Conservation (phyloP, 2,797 vertebrate genomes). For the Masticophis lateralis region DNA sequence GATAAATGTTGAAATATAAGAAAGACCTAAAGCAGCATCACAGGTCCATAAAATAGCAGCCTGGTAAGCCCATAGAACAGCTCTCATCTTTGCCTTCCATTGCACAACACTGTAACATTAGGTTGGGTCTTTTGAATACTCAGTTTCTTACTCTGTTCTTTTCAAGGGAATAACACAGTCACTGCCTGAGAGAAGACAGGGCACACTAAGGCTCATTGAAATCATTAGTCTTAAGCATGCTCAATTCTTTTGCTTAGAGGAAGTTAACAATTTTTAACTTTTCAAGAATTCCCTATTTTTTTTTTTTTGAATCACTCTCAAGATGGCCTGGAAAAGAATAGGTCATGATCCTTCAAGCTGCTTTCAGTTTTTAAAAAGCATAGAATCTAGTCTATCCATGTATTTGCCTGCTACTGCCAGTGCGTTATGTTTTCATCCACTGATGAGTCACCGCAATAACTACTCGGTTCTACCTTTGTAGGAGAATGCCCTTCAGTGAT, state of each 20-base stretch:
- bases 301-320: background rate
- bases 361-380: background rate
- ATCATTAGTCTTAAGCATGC: background rate
- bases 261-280: background rate
- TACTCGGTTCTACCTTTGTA: background rate
- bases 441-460: background rate
- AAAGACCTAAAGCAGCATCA: background rate
- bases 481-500: constrained; percentile 2
- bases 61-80: background rate
- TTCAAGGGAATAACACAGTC: background rate
- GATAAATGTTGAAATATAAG: background rate
- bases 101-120: background rate
- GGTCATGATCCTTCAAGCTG: background rate
- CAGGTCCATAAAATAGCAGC: background rate
- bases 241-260: background rate
- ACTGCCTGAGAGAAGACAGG: background rate
- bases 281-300: background rate
- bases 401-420: background rate
- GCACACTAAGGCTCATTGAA: background rate
- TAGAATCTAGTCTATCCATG: background rate
- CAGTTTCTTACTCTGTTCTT: constrained; percentile 1
- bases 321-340: constrained; percentile 4
- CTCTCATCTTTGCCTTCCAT: constrained; percentile 34
- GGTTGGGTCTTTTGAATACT: background rate
- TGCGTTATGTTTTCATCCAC: background rate